Evolutionary conservation across 2,797 vertebrate genomes (phyloP).

Genomic region (Spea hammondii): DNA sequence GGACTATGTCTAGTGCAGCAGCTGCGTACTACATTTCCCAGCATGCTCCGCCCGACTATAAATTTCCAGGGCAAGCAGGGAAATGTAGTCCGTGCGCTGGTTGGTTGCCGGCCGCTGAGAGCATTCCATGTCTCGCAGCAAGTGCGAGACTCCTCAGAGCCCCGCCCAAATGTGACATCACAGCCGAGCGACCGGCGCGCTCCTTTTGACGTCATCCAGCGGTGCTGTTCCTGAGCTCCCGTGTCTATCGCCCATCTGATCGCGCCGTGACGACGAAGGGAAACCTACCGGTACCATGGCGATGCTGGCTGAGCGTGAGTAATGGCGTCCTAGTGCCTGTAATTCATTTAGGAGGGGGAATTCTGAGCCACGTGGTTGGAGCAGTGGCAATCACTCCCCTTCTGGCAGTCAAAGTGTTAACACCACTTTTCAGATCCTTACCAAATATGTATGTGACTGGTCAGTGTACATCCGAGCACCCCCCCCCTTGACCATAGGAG

Average conservation of each 20-base stretch:
- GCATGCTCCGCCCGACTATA: background rate
- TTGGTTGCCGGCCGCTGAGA: background rate
- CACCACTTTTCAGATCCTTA: no score
- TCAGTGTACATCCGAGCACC: no score
- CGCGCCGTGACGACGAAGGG: no score
- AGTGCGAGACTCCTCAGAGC: background rate
- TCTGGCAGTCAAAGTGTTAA: no score
- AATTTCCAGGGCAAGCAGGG: background rate
- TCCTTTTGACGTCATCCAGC: background rate
- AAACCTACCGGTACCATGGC: slow-evolving; percentile 17
- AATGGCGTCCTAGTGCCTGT: no score
- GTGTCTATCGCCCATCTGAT: background rate
- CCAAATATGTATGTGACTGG: no score
- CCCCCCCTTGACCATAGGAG: no score
- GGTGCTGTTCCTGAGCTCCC: background rate
- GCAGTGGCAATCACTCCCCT: no score
- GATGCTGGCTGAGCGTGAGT: slow-evolving; percentile 49
- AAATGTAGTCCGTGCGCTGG: background rate
- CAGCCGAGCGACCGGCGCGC: background rate
- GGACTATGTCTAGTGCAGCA: no score
- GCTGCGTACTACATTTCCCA: background rate
- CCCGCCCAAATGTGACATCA: slow-evolving; percentile 3
- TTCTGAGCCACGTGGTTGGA: no score
- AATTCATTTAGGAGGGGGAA: no score
- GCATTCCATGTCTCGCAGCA: background rate